Evolutionary conservation across 1,140 invertebrate species (phyloP).

Genomic region (Nylanderia fulva): DNA sequence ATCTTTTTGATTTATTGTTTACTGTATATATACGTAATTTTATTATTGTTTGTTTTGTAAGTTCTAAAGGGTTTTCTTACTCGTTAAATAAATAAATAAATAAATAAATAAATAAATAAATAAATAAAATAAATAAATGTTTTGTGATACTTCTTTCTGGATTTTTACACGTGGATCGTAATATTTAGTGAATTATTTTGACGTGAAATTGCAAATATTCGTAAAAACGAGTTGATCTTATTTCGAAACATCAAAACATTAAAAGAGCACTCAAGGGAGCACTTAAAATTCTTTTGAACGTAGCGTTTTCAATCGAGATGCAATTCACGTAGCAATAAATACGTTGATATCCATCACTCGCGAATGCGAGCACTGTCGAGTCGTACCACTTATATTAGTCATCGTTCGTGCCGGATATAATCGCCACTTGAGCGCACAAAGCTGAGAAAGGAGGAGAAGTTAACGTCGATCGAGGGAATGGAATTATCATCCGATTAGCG

Average conservation of each 20-base stretch:
- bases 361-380: neutral
- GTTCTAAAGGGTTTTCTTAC: too few relatives aligned
- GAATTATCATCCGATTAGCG: neutral
- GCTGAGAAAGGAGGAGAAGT: neutral
- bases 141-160: neutral
- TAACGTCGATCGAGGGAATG: neutral
- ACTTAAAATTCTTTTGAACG: neutral
- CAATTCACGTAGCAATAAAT: neutral
- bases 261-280: too few relatives aligned
- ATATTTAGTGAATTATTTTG: neutral
- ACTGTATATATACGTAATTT: too few relatives aligned
- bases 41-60: too few relatives aligned
- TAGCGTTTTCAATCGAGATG: neutral
- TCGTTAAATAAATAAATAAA: too few relatives aligned
- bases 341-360: constrained; percentile 23
- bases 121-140: too few relatives aligned
- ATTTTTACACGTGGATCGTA: too few relatives aligned
- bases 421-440: neutral
- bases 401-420: neutral
- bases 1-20: too few relatives aligned
- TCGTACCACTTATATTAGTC: constrained; percentile 25
- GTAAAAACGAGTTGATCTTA: neutral
- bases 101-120: too few relatives aligned
- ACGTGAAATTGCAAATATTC: neutral
- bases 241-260: neutral